Percentiles rank a stretch among this genome's conserved stretches.
Conservation (phyloP, 2,797 vertebrate species). For the Typhlichthys eigenmanni region DNA sequence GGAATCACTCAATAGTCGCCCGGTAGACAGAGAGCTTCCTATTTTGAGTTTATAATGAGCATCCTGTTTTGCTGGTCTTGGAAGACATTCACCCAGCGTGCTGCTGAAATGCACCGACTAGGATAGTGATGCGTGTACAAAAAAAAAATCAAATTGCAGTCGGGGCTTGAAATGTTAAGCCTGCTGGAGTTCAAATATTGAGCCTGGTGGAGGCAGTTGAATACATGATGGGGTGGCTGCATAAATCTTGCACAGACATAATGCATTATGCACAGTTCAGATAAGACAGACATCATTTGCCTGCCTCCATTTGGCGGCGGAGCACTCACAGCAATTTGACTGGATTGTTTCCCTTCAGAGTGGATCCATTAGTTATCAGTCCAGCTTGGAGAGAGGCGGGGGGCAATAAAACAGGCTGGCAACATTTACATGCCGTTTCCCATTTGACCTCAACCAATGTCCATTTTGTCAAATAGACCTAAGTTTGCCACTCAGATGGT, state of each 20-base stretch:
- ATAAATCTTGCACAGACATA: constrained; percentile 59
- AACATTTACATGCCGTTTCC: constrained; percentile 56
- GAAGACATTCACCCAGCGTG: constrained; percentile 29
- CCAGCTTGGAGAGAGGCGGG: constrained; percentile 19
- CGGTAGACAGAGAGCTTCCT: constrained; percentile 11
- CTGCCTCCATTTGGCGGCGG: constrained; percentile 62
- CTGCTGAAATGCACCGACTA: constrained; percentile 22
- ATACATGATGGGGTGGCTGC: constrained; percentile 57
- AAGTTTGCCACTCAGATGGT: constrained; percentile 16
- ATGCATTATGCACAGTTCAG: constrained; percentile 60
- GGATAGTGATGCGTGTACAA: constrained; percentile 49
- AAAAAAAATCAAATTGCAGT: constrained; percentile 58
- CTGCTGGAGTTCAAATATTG: constrained; percentile 15
- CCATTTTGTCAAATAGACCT: background rate
- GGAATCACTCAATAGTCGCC: constrained; percentile 17
- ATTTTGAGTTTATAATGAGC: constrained; percentile 17
- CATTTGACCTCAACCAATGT: constrained; percentile 10
- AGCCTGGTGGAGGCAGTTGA: constrained; percentile 22
- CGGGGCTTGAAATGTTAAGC: constrained; percentile 60
- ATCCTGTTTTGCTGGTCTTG: constrained; percentile 30
- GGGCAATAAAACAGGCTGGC: constrained; percentile 60
- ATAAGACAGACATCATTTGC: constrained; percentile 66
- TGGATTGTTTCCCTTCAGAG: constrained; percentile 58
- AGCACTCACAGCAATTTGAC: constrained; percentile 66
- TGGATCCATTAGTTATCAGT: constrained; percentile 63